Evolutionary conservation across 2,797 vertebrate species (phyloP).

Genomic region (Macrochelys suwanniensis): DNA sequence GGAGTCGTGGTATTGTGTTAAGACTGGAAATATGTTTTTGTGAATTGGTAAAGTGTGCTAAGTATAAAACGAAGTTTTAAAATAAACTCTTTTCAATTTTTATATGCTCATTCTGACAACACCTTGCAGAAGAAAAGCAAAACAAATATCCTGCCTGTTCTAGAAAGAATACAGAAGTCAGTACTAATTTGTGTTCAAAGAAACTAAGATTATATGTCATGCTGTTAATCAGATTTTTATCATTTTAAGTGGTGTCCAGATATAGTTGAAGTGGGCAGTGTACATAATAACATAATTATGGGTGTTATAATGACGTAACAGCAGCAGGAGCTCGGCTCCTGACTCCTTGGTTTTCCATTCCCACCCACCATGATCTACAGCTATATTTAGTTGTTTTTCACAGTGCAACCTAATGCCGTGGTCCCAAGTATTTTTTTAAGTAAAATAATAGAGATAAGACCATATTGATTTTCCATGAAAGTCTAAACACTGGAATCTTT

Average conservation of each 20-base stretch:
- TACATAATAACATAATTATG: conserved; percentile 79
- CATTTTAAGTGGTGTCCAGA: conserved; percentile 72
- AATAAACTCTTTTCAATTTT: not conserved
- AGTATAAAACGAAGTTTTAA: conserved; percentile 2
- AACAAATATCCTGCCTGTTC: conserved; percentile 61
- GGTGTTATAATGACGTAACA: conserved; percentile 79
- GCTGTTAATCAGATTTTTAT: conserved; percentile 79
- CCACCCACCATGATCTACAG: conserved; percentile 81
- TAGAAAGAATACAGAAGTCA: conserved; percentile 63
- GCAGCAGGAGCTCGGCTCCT: conserved; percentile 77
- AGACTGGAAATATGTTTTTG: not conserved
- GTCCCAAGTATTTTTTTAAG: conserved; percentile 64
- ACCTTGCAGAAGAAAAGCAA: conserved; percentile 35
- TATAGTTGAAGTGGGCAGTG: conserved; percentile 75
- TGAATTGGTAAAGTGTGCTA: not conserved
- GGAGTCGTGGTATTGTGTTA: not conserved
- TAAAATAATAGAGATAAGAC: conserved; percentile 86
- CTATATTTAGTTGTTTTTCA: conserved; percentile 88
- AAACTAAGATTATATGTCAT: conserved; percentile 72
- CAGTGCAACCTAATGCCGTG: conserved; percentile 73
- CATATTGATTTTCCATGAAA: conserved; percentile 84
- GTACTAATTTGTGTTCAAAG: conserved; percentile 67
- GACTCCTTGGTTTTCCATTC: conserved; percentile 85
- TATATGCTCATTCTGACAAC: not conserved
- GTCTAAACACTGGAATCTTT: conserved; percentile 44